Conservation (phyloP, 2,113 vertebrate genomes). For the Myxocyprinus asiaticus region DNA sequence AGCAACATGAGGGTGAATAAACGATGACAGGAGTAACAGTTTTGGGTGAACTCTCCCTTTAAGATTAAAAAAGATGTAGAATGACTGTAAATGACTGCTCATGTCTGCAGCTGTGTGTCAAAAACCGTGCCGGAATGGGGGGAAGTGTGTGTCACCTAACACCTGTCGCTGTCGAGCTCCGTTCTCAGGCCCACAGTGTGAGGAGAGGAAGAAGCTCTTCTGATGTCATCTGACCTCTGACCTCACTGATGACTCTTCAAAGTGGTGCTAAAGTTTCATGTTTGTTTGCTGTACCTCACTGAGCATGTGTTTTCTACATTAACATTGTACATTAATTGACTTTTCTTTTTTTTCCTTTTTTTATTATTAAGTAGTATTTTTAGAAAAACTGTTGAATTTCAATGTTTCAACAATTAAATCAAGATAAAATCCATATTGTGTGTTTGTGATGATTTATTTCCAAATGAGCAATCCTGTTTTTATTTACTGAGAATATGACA, state of each 20-base stretch:
- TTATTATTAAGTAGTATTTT: background rate
- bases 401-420: background rate
- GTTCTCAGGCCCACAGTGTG: constrained; percentile 75
- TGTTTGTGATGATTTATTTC: no score
- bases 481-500: no score
- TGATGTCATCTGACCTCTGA: constrained; percentile 25
- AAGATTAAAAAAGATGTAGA: no score
- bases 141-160: constrained; percentile 83
- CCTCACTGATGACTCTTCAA: background rate
- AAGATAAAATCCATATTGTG: no score
- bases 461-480: no score
- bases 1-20: no score
- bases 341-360: no score
- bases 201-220: constrained; percentile 75
- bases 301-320: constrained; percentile 4
- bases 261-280: constrained; percentile 43
- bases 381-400: background rate
- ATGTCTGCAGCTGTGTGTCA: constrained; percentile 76
- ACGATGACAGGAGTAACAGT: no score
- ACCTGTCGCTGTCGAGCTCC: constrained; percentile 78
- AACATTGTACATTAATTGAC: background rate
- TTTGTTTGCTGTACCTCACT: background rate
- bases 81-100: background rate
- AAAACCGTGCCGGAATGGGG: constrained; percentile 79
- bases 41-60: no score